Conservation (phyloP, 2,888 invertebrate species). For the Eupeodes latifasciatus region DNA sequence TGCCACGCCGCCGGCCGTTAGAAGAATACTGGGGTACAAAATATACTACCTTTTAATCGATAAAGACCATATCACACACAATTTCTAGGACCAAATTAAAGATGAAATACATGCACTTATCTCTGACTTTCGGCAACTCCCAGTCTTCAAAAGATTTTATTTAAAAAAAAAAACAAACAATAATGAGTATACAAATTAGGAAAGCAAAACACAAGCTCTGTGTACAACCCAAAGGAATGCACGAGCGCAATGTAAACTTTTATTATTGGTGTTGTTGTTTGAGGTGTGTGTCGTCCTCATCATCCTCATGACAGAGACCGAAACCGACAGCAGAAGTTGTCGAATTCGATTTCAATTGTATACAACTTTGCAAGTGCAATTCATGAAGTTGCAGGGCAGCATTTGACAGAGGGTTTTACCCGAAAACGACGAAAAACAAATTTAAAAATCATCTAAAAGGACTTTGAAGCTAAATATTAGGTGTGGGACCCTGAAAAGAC, state of each 20-base stretch:
- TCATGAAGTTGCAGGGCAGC: background rate
- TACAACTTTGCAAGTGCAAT: slow-evolving; percentile 42
- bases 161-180: slow-evolving; percentile 11
- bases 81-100: background rate
- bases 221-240: slow-evolving; percentile 52
- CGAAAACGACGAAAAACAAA: background rate
- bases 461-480: slow-evolving; percentile 1
- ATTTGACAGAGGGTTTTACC: background rate
- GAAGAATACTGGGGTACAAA: background rate
- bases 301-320: slow-evolving; percentile 16
- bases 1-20: too few species aligned
- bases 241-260: slow-evolving; percentile 64
- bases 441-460: slow-evolving; percentile 40
- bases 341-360: slow-evolving; percentile 68
- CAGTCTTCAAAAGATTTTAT: slow-evolving; percentile 14
- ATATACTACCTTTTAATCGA: slow-evolving; percentile 4
- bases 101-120: slow-evolving; percentile 24
- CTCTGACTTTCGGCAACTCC: slow-evolving; percentile 52
- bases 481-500: slow-evolving; percentile 8
- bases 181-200: slow-evolving; percentile 55
- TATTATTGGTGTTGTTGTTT: slow-evolving; percentile 54
- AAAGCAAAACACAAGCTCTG: slow-evolving; percentile 48
- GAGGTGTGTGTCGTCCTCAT: slow-evolving; percentile 68
- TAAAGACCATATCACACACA: slow-evolving; percentile 28
- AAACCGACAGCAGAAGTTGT: slow-evolving; percentile 40